Evolutionary conservation across 2,797 vertebrate species (phyloP), one percentile per base, ranked within the genome.

Genomic region (Esox lucius): DNA sequence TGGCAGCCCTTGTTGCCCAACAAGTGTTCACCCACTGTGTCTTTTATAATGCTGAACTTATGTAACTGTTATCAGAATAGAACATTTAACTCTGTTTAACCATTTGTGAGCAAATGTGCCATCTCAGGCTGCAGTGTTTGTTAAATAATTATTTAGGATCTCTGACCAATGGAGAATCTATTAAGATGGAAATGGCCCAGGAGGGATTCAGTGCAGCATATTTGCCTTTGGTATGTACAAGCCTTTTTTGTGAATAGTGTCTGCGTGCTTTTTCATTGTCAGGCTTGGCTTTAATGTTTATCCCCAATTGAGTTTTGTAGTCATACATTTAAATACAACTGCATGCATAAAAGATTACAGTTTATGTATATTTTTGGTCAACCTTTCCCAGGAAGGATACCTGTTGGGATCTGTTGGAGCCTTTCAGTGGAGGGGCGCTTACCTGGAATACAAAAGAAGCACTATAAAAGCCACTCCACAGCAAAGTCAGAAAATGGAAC

Each of bases 111-210:
- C 49, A 13, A 62, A 26, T 64, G 26, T 64, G 1, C 12, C 15
- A 16, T 64, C 61, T 62, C 59, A 24, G 59, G 13, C 67, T 49
- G 68, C 17, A 8, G 11, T n/a, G 26, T 19, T 19, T 56, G n/a
- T 19, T 61, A 4, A n/a, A 33, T 2, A 81, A 7, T 8, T 68
- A 2, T 69, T 8, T 76, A 94, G 93, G 93, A 76, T 90, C 91
- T 35, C 81, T 93, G 75, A 72, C 76, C 0, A 17, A 76, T 74
- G 93, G 93, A 49, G 84, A 89, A 33, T 73, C 81, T 16, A 75
- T 91, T 22, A 85, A 86, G 83, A 78, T 90, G 87, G 93, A 94
- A 84, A 90, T 93, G 91, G 87, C 91, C 69, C 93, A 94, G 77
- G 75, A 80, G 1, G 93, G 93, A 61, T 93, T 94, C 83, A 91